Conservation (phyloP, 2,797 vertebrate genomes). For the Tinamus major region DNA sequence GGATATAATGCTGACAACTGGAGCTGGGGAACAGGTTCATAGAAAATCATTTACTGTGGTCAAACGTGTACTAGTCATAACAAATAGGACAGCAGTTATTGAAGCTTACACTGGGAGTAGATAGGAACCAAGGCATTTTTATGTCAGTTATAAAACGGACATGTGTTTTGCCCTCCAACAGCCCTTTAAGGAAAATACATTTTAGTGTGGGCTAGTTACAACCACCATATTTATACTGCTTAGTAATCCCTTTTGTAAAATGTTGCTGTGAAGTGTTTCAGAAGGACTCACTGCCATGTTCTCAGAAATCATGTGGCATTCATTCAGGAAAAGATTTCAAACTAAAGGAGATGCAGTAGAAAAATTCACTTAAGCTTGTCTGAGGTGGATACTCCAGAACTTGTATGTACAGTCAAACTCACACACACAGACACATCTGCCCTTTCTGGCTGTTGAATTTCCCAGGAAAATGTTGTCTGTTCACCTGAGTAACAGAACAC, state of each 20-base stretch:
- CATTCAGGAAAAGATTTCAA: background rate
- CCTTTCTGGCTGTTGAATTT: background rate
- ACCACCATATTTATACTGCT: background rate
- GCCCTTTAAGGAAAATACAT: background rate
- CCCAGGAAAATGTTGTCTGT: background rate
- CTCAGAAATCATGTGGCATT: background rate
- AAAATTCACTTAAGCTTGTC: background rate
- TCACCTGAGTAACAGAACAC: background rate
- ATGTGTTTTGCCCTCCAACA: background rate
- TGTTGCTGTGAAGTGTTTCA: background rate
- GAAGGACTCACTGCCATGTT: background rate
- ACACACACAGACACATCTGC: background rate
- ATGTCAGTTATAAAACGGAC: background rate
- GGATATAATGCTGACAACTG: background rate
- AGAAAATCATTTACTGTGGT: background rate
- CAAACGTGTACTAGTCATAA: background rate
- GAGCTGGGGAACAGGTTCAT: background rate
- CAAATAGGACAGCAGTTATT: background rate
- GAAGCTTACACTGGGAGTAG: background rate
- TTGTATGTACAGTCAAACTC: fast-evolving
- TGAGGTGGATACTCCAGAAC: background rate
- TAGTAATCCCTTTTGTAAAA: background rate
- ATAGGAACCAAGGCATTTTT: background rate
- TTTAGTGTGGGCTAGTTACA: background rate
- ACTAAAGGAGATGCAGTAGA: background rate